These are phyloP conservation scores for Polydesmus complanatus DNA, from an alignment of 2,888 invertebrate genomes.

Conservation along the genomic window DNA sequence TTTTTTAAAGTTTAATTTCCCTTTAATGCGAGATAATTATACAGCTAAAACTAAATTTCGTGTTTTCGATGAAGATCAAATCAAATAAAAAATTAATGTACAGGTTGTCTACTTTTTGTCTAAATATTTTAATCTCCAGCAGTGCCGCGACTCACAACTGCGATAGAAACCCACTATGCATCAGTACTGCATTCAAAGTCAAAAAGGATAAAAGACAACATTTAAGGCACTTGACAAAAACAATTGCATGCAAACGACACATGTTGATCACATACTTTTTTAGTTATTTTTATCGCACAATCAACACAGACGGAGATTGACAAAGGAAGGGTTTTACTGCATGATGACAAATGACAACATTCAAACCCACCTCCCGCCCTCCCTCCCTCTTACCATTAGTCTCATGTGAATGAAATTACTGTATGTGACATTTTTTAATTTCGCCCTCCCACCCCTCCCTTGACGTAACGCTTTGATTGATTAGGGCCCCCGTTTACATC, in stretches of 20 bases:
- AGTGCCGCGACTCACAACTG: no score
- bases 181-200: no score
- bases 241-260: neutral
- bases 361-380: neutral
- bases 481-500: no score
- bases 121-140: no score
- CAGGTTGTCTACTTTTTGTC: no score
- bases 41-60: no score
- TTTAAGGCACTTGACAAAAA: neutral
- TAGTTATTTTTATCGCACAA: neutral
- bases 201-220: neutral
- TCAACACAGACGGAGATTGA: neutral
- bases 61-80: no score
- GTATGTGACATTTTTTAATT: neutral
- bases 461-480: no score
- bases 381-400: neutral
- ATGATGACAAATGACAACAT: neutral
- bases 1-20: no score
- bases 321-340: neutral
- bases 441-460: neutral
- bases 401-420: neutral
- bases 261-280: neutral
- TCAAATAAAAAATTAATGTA: no score
- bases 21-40: no score
- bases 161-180: no score